Base-by-base conservation (phyloP, 30 jellyfish, hydroid and myxozoan species). In the Phacellophora camtschatica region DNA sequence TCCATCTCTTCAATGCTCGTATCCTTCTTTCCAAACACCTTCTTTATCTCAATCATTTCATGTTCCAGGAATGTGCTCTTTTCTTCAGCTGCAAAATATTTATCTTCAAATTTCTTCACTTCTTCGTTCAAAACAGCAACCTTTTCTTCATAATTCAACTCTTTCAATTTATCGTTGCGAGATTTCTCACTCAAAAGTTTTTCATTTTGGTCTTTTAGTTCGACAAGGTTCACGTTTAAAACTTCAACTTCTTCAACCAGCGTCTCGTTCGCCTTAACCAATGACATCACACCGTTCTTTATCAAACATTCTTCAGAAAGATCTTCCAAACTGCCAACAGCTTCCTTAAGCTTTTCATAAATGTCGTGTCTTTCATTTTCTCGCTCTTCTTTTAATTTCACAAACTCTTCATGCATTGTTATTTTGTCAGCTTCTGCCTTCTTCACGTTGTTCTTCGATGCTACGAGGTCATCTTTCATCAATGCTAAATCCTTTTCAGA, bases 81-180 rank as follows among this genome's bases (percentile, higher is more conserved):
- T 63, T 62, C 81, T 19, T 55, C 66, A 2, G 82, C 43, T 28
- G 63, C 82, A 7, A 19, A 12, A 23, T 12, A 18, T 55, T 74
- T 57, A 2, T 24, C 28, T 62, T 74, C 89, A 37, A 50, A 20
- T 5, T 73, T 33, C n/a, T 29, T 42, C 70, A 72, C 27, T 32
- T 74, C 24, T 51, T 71, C 59, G 29, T 58, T 59, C 56, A 54
- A 30, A 2, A 20, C 36, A 30, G 37, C 50, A 23, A 62, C 29
- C 80, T 55, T 62, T 1, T 79, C 90, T 57, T 88, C 76, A 50
- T 43, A 30, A 34, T 42, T 29, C 81, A 41, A 48, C 18, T 51
- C 61, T 43, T 58, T 37, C 34, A 62, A 55, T 29, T 45, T 95
- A 22, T 88, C 81, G n/a, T n/a, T n/a, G n/a, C n/a, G n/a, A n/a